Conservation (phyloP, 1,140 invertebrate species). For the Cotesia typhae region DNA sequence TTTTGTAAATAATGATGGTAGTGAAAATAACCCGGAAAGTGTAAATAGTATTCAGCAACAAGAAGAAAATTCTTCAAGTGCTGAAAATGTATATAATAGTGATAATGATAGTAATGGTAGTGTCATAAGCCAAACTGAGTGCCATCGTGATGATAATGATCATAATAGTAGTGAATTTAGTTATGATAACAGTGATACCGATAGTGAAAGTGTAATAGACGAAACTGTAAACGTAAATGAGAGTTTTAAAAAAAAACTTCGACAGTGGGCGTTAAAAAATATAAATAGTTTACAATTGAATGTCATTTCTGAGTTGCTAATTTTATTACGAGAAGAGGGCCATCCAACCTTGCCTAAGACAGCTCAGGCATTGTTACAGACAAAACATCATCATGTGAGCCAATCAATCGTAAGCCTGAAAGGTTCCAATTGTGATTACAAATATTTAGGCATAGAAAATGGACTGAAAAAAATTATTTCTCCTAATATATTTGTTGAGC, state of each 20-base stretch:
- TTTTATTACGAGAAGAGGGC: constrained; percentile 26
- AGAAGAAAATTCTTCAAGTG: too few relatives aligned
- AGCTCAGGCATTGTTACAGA: constrained; percentile 28
- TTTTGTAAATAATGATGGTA: background rate
- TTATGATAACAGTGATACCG: background rate
- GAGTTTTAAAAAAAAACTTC: constrained; percentile 34
- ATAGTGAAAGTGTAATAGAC: constrained; percentile 10
- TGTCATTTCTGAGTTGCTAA: constrained; percentile 37
- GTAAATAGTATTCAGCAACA: too few relatives aligned
- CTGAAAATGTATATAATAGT: background rate
- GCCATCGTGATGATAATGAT: too few relatives aligned
- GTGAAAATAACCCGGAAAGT: background rate
- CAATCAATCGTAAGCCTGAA: constrained; percentile 7
- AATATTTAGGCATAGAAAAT: constrained; percentile 33
- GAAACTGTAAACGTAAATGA: constrained; percentile 1
- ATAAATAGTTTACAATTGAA: constrained; percentile 27
- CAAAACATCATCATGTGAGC: constrained; percentile 18
- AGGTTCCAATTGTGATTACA: constrained; percentile 24
- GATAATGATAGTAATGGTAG: background rate
- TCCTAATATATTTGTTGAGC: constrained; percentile 28
- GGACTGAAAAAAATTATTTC: constrained; percentile 33
- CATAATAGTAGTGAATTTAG: background rate
- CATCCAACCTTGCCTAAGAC: constrained; percentile 33
- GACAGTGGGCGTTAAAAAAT: constrained; percentile 33
- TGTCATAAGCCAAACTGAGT: too few relatives aligned